Base-by-base conservation (phyloP, 2,113 vertebrate genomes). In the Nibea coibor region DNA sequence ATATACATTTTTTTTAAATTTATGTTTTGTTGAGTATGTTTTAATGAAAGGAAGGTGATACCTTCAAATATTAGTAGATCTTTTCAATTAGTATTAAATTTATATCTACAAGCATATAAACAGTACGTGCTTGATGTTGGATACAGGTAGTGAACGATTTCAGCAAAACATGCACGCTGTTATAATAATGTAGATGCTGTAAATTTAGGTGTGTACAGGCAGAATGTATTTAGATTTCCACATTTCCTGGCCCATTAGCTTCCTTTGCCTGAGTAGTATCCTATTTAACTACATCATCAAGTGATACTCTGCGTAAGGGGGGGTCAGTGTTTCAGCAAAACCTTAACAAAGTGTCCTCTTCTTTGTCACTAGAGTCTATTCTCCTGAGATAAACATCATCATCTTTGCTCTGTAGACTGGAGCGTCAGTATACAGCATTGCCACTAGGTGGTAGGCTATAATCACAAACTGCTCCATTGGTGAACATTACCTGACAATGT, bases 371-470 rank as follows among this genome's bases (percentile, higher is more conserved):
- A 10, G 64, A 45, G 62, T 48, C 17, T 65, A 19, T 35, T 35
- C 35, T 11, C 12, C 58, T 67, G 19, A 47, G 15, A 53, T 43
- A 1, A 51, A 7, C 28, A n/a, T 17, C 4, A 19, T 28, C n/a
- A 51, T 22, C 59, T 42, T 19, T 8, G 4, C 35, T 17, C 16
- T 68, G 17, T 5, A 35, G 26, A 17, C 16, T 59, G 12, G 20
- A 66, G 20, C 74, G 70, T 17, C 54, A 9, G 16, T 64, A 47
- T 19, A 54, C 3, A 71, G 17, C 48, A 53, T 6, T n/a, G 45
- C 88, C 92, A 91, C 89, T 89, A 88, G 89, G 70, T 93, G 92
- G 87, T 15, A 76, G 84, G 43, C 70, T 88, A 51, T 19, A 43
- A 62, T 85, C 70, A 89, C 56, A 65, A 54, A 86, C 54, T 7